Conservation (phyloP, 92 coral and sea anemone genomes). For the Parazoanthus darwini region DNA sequence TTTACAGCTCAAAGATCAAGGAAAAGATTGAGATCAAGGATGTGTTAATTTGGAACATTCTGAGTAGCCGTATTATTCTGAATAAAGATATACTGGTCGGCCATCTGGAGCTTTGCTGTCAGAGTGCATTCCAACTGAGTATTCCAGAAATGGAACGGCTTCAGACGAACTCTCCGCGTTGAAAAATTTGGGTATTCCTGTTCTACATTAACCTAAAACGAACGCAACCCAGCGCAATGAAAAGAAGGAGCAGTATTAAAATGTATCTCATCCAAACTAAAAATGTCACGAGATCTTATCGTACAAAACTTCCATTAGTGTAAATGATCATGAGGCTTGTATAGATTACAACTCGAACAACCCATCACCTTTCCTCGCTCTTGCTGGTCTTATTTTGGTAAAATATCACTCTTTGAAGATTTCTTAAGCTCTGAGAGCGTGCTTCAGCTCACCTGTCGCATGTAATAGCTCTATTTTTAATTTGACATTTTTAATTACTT, state of each 20-base stretch:
- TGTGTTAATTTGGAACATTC: neutral
- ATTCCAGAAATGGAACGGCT: neutral
- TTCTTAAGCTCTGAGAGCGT: neutral
- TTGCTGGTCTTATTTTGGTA: neutral
- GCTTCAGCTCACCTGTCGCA: conserved; percentile 22
- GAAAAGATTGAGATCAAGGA: neutral
- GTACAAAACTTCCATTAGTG: neutral
- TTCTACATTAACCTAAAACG: too few species aligned
- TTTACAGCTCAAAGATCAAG: neutral
- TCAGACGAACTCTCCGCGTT: neutral
- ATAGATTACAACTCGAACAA: neutral
- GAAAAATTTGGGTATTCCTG: too few species aligned
- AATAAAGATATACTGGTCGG: neutral
- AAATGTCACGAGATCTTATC: neutral
- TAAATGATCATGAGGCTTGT: neutral
- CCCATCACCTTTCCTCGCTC: neutral
- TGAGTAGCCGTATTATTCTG: too few species aligned
- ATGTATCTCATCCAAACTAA: neutral
- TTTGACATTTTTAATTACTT: conserved; percentile 33
- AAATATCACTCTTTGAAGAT: too few species aligned
- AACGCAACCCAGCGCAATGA: neutral
- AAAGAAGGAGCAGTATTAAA: neutral
- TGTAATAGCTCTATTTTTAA: conserved; percentile 14
- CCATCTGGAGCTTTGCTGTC: neutral
- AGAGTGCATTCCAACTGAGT: too few species aligned